Base-by-base conservation (phyloP, 2,888 invertebrate genomes). In the Drosophila ezoana region DNA sequence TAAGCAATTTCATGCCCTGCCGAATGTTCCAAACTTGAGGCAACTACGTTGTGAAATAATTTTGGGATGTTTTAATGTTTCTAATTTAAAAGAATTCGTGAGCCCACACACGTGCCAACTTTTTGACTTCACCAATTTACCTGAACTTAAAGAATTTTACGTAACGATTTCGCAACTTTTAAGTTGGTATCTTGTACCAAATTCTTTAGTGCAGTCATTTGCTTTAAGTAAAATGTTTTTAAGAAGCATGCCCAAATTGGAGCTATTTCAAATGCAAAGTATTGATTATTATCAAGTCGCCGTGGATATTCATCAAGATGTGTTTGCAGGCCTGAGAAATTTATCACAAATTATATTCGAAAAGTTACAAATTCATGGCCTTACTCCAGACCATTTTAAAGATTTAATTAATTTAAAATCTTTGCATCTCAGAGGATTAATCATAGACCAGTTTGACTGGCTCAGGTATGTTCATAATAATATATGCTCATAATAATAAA, bases 341-440 rank as follows among this genome's bases (percentile, higher is more conserved):
- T 48, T 18, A 48, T 16, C 33, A 16, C 4, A 16, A 9, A 48
- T 48, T 8, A 9, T 0, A 8, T 18, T 48, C 13, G 4, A 0
- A 4, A 0, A 1, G 18, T 35, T 13, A n/a, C 13, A 9, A 4
- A 0, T 18, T 14, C 1, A 4, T 4, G 11, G 13, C 0, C 33
- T 48, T 1, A 16, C 13, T 9, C 4, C 48, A 4, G 11, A 33
- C 2, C 9, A 33, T 33, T 47, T 47, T 11, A 3, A 13, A 1
- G 11, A 32, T 16, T 47, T 47, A 11, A 47, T 1, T 5, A 16
- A 16, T 1, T 13, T 47, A 8, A 47, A 8, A 33, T 11, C 4
- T 11, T 1, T 47, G 11, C 0, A 6, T 0, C 1, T 47, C 3
- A 6, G 0, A 3, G 2, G 0, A 1, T 16, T 4, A 11, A 0